Evolutionary conservation across 2,888 invertebrate genomes (phyloP).

Genomic region (Apodemia duryi): DNA sequence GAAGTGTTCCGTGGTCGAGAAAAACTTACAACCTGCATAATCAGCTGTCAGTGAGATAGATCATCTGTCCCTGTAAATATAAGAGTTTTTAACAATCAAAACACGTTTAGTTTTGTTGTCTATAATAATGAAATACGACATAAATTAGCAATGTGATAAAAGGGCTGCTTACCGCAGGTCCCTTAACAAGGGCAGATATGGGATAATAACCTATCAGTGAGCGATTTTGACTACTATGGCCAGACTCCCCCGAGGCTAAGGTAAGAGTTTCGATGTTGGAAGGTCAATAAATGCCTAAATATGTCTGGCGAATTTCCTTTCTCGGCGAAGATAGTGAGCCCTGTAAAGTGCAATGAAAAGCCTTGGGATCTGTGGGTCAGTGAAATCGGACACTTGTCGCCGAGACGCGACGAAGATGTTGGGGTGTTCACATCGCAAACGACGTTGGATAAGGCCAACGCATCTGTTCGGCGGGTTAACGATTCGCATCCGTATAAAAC

Average conservation of each 20-base stretch:
- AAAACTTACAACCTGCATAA: constrained; percentile 79
- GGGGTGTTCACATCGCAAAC: constrained; percentile 52
- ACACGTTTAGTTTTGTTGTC: constrained; percentile 56
- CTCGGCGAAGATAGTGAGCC: constrained; percentile 65
- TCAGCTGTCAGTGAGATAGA: constrained; percentile 80
- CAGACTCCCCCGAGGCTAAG: constrained; percentile 59
- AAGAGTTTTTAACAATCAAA: constrained; percentile 73
- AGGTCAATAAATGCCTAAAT: constrained; percentile 50
- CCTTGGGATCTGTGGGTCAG: constrained; percentile 75
- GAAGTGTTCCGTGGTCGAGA: constrained; percentile 71
- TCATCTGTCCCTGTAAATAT: constrained; percentile 80
- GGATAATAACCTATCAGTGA: constrained; percentile 77
- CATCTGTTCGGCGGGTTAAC: constrained; percentile 46
- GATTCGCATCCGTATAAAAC: constrained; percentile 56
- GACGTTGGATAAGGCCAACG: constrained; percentile 52
- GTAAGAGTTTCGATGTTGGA: constrained; percentile 45
- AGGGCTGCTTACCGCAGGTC: constrained; percentile 47
- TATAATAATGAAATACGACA: constrained; percentile 63
- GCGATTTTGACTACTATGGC: constrained; percentile 62
- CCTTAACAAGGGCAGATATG: constrained; percentile 57
- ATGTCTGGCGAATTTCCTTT: constrained; percentile 70
- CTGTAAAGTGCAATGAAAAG: constrained; percentile 71
- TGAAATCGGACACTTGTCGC: constrained; percentile 71
- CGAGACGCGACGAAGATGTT: constrained; percentile 60
- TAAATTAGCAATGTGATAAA: constrained; percentile 61